These are phyloP conservation scores for Drosophila anceps DNA, from an alignment of 2,888 invertebrate genomes.

Conservation along the genomic window DNA sequence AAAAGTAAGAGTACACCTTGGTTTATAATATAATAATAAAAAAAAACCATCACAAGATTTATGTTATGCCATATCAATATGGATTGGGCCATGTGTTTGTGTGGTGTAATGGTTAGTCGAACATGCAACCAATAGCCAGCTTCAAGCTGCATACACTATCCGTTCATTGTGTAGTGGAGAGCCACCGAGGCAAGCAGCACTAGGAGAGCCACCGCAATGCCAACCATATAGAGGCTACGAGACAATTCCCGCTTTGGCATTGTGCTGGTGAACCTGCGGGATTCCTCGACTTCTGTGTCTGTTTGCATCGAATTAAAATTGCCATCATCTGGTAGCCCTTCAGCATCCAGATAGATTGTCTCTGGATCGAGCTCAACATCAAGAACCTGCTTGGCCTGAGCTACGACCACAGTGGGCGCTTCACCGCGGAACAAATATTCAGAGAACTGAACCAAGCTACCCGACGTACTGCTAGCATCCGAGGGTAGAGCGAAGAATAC, in stretches of 20 bases:
- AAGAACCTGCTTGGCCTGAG: conserved; percentile 92
- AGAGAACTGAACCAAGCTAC: conserved; percentile 89
- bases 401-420: conserved; percentile 92
- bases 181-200: conserved; percentile 87
- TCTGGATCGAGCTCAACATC: conserved; percentile 91
- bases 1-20: conserved; percentile 68
- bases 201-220: conserved; percentile 88
- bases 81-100: conserved; percentile 48
- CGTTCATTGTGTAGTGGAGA: conserved; percentile 86
- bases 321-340: conserved; percentile 92
- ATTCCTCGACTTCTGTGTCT: conserved; percentile 39
- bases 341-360: conserved; percentile 90
- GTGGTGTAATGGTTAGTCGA: conserved; percentile 25
- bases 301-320: conserved; percentile 46
- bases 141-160: conserved; percentile 39
- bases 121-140: conserved; percentile 21
- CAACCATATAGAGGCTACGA: conserved; percentile 86
- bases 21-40: conserved; percentile 58
- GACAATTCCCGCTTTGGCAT: conserved; percentile 87
- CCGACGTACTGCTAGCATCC: conserved; percentile 57
- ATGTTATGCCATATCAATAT: conserved; percentile 49
- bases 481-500: conserved; percentile 91
- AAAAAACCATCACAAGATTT: conserved; percentile 78
- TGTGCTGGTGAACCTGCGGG: conserved; percentile 86
- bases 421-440: conserved; percentile 97